Percentiles rank a stretch among this genome's conserved stretches.
phyloP scores from a whole-genome alignment of 2,888 invertebrate genomes.

The Terebella lapidaria region DNA sequence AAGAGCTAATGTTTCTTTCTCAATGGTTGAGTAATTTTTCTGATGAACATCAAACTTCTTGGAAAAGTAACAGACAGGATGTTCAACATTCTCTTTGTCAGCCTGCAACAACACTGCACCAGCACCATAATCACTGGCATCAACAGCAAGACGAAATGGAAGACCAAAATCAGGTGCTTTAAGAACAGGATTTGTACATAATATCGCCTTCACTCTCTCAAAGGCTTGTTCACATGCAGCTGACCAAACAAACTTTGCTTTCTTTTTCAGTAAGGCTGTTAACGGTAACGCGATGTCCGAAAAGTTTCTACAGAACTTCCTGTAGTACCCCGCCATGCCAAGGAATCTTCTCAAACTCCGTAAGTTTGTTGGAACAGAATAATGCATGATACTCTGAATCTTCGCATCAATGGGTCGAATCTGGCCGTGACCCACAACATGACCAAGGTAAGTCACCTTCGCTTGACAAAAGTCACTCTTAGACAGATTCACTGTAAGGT shows the following conservation, averaged over 20 bases:
- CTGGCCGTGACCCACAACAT: conserved; percentile 6
- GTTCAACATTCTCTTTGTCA: background rate
- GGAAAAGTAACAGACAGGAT: conserved; percentile 7
- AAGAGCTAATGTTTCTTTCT: conserved; percentile 11
- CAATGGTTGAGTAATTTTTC: conserved; percentile 13
- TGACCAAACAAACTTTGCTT: conserved; percentile 8
- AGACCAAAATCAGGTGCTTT: background rate
- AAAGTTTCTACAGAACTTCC: background rate
- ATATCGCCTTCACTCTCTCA: background rate
- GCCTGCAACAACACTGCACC: conserved; percentile 3
- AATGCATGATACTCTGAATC: background rate
- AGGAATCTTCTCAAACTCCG: background rate
- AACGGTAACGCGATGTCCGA: background rate
- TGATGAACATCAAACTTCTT: too few species aligned
- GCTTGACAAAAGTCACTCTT: conserved; percentile 1
- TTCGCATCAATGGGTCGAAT: conserved; percentile 7
- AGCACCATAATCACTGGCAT: conserved; percentile 1
- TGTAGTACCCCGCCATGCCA: background rate
- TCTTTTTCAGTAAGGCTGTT: too few species aligned
- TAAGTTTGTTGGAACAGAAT: background rate
- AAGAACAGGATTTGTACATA: background rate
- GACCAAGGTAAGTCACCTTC: background rate
- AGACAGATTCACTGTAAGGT: background rate
- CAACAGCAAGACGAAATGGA: background rate
- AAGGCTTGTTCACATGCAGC: background rate